Conservation (phyloP, 2,113 vertebrate species). For the Uria aalge region DNA sequence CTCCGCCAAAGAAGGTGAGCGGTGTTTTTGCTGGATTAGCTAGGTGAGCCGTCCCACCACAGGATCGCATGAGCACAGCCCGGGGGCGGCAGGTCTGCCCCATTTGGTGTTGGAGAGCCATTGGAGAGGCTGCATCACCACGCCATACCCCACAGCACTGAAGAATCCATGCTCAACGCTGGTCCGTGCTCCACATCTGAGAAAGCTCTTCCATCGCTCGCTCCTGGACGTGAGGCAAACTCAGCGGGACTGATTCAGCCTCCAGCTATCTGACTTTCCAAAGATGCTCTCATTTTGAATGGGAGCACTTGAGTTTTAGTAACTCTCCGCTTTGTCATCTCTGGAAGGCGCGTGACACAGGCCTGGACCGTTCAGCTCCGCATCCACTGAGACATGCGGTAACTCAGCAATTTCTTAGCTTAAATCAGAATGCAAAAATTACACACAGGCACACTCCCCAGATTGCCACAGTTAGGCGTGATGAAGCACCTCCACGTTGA, state of each 20-base stretch:
- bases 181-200: neutral
- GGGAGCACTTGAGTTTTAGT: neutral
- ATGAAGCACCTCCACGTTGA: neutral
- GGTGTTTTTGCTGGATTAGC: neutral
- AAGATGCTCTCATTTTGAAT: neutral
- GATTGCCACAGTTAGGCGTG: neutral
- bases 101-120: neutral
- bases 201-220: neutral
- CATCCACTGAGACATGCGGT: neutral
- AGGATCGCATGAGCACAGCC: neutral
- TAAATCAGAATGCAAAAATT: neutral
- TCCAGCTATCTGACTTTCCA: neutral
- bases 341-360: neutral
- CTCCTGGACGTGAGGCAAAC: neutral
- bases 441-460: neutral
- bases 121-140: neutral
- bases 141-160: fast-evolving
- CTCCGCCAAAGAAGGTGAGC: neutral
- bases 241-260: neutral
- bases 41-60: neutral
- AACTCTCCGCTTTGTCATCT: neutral
- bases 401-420: neutral
- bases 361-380: neutral
- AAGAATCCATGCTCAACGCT: neutral
- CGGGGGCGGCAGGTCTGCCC: neutral